Percentiles rank a stretch among this genome's conserved stretches.
Evolutionary conservation across 1,140 invertebrate genomes (phyloP).

Genomic region (Saxidomus purpurata): DNA sequence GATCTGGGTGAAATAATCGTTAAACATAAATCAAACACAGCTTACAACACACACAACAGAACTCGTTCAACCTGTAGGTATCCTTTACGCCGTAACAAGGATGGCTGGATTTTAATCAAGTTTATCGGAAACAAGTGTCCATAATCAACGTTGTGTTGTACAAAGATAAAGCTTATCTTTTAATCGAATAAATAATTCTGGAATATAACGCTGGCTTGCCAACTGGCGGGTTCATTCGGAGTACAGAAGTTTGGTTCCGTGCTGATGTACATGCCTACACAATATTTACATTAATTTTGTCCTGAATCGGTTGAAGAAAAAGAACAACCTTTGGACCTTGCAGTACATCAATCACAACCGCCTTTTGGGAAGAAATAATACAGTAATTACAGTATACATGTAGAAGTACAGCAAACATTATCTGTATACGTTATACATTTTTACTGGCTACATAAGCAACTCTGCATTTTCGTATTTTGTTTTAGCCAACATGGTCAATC

Average conservation of each 20-base stretch:
- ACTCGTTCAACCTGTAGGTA: neutral
- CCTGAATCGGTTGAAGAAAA: too few species aligned
- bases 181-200: conserved; percentile 47
- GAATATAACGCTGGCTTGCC: neutral
- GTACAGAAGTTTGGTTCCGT: conserved; percentile 12
- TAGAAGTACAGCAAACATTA: too few species aligned
- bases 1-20: too few species aligned
- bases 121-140: conserved; percentile 42
- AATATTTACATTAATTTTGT: neutral
- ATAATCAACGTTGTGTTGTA: conserved; percentile 32
- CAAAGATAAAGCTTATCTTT: conserved; percentile 25
- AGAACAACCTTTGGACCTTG: too few species aligned
- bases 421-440: too few species aligned
- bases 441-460: too few species aligned
- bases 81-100: conserved; percentile 17
- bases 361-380: too few species aligned
- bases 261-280: neutral
- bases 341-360: too few species aligned
- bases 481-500: too few species aligned
- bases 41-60: neutral
- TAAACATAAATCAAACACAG: neutral
- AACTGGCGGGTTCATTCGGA: conserved; percentile 2
- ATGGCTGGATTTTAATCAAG: conserved; percentile 29
- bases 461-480: too few species aligned
- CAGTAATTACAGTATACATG: too few species aligned